Percentiles rank a stretch among this genome's conserved stretches.
These are phyloP conservation scores for Triplophysa siluroides DNA, from an alignment of 2,113 vertebrate genomes.

Conservation along the genomic window DNA sequence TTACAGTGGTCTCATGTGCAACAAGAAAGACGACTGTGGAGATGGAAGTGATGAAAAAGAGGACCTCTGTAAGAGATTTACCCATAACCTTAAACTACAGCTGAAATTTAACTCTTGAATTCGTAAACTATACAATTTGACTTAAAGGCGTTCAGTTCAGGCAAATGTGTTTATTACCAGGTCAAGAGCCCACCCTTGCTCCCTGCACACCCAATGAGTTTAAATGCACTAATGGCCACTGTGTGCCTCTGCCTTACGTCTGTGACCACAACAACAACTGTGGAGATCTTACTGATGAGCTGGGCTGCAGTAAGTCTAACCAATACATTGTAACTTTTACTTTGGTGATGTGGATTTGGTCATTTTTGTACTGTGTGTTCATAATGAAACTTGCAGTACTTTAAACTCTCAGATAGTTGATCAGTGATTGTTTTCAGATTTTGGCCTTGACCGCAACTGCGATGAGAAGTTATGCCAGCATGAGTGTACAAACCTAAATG, in stretches of 20 bases:
- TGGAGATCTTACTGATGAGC: slow-evolving; percentile 91
- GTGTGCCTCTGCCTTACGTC: slow-evolving; percentile 83
- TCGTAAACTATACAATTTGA: background rate
- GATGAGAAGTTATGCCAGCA: slow-evolving; percentile 92
- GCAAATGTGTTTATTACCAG: slow-evolving; percentile 62
- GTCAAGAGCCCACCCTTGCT: slow-evolving; percentile 81
- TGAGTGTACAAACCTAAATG: slow-evolving; percentile 87
- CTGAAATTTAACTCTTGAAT: too few relatives aligned
- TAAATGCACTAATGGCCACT: slow-evolving; percentile 89
- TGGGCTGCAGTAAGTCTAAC: slow-evolving; percentile 90
- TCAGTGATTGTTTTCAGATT: slow-evolving; percentile 69
- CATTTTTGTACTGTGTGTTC: background rate
- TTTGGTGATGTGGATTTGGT: too few relatives aligned
- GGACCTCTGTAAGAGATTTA: slow-evolving; percentile 82
- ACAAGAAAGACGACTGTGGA: slow-evolving; percentile 88
- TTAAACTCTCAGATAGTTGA: background rate
- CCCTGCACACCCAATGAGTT: slow-evolving; percentile 89
- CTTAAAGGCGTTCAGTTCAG: too few relatives aligned
- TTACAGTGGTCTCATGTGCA: slow-evolving; percentile 90
- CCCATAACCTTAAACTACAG: background rate
- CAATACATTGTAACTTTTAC: background rate
- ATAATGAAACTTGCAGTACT: background rate
- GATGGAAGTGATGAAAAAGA: slow-evolving; percentile 91
- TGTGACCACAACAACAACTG: slow-evolving; percentile 95
- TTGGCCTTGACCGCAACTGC: slow-evolving; percentile 81